Conservation (phyloP, 2,888 invertebrate species). For the Zhuqinia jingwanae region DNA sequence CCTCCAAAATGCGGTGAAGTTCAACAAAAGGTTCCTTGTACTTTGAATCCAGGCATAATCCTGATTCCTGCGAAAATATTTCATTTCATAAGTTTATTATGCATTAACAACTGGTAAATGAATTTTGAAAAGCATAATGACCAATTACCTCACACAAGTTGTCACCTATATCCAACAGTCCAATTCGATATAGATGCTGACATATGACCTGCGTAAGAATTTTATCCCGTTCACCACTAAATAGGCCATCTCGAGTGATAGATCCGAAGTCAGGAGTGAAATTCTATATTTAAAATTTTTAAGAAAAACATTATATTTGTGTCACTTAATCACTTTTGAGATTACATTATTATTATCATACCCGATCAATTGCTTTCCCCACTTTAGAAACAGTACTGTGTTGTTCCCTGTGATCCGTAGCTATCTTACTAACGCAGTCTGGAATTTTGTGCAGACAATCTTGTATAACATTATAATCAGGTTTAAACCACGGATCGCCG, state of each 20-base stretch:
- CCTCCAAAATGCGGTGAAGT: conserved; percentile 93
- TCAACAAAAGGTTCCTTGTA: conserved; percentile 90
- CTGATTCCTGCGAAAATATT: conserved; percentile 85
- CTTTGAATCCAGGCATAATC: conserved; percentile 85
- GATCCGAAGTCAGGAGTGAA: conserved; percentile 95
- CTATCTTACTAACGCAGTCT: conserved; percentile 90
- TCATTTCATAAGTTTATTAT: not conserved
- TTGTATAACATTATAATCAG: conserved; percentile 84
- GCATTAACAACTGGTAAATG: not conserved
- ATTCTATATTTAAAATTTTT: conserved; percentile 84
- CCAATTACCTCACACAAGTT: conserved; percentile 85
- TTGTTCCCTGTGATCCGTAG: conserved; percentile 91
- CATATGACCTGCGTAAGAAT: conserved; percentile 94
- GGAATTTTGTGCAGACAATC: conserved; percentile 90
- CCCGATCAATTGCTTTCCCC: conserved; percentile 97
- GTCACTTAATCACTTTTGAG: no score
- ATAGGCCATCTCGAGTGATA: conserved; percentile 92
- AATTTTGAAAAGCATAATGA: not conserved
- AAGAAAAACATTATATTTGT: not conserved
- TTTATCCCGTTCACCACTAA: conserved; percentile 87
- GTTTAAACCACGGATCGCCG: conserved; percentile 33
- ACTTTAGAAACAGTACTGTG: conserved; percentile 93
- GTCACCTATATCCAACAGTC: conserved; percentile 95
- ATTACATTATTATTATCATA: no score
- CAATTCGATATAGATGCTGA: conserved; percentile 97